Percentiles rank a stretch among this genome's conserved stretches.
These are phyloP conservation scores for Plumapathes pennacea DNA, from an alignment of 92 coral and sea anemone species.

Conservation along the genomic window DNA sequence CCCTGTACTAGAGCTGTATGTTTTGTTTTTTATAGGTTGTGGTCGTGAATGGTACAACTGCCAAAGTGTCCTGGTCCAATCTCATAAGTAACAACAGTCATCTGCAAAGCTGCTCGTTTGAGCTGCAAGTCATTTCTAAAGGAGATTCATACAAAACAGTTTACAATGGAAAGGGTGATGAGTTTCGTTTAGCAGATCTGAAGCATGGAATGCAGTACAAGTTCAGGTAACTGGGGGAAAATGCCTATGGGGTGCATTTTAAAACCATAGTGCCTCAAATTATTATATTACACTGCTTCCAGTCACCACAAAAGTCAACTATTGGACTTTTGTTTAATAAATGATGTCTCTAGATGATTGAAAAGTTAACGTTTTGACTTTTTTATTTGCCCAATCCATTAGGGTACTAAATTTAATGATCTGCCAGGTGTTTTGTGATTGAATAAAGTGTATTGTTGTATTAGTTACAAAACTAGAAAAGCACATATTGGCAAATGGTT, in stretches of 20 bases:
- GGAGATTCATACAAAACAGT: conserved; percentile 54
- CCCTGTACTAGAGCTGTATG: neutral
- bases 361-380: too few relatives aligned
- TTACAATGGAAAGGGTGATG: conserved; percentile 80
- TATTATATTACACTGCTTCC: neutral
- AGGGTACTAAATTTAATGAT: too few relatives aligned
- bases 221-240: conserved; percentile 73
- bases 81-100: conserved; percentile 83
- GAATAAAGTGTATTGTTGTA: too few relatives aligned
- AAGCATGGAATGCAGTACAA: conserved; percentile 78
- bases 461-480: too few relatives aligned
- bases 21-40: conserved; percentile 42
- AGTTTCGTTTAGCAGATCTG: conserved; percentile 55
- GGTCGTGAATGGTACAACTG: conserved; percentile 58
- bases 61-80: conserved; percentile 77
- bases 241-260: neutral
- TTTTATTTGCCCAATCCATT: too few relatives aligned
- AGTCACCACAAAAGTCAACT: neutral
- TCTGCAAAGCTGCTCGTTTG: conserved; percentile 78
- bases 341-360: too few relatives aligned
- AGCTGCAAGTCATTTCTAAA: conserved; percentile 78
- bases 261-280: neutral
- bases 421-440: too few relatives aligned
- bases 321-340: too few relatives aligned
- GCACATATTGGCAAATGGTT: too few relatives aligned